Percentiles rank a stretch among this genome's conserved stretches.
These are phyloP conservation scores for Morus bassanus DNA, from an alignment of 2,797 vertebrate genomes.

Conservation along the genomic window DNA sequence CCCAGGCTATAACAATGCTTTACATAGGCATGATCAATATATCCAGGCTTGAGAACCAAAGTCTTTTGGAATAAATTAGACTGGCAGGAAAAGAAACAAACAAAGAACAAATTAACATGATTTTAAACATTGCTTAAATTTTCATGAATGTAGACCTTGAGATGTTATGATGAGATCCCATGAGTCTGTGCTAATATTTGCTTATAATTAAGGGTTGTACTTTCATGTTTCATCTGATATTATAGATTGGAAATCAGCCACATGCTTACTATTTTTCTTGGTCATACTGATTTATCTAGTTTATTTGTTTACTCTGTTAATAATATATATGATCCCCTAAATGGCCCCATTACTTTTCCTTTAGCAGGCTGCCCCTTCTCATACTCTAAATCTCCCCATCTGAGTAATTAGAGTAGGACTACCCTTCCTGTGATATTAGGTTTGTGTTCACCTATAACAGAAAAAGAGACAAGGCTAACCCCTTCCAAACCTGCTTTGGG, in stretches of 20 bases:
- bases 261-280: conserved; percentile 61
- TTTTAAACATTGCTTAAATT: conserved; percentile 84
- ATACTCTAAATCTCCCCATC: neutral
- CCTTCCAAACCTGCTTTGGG: neutral
- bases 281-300: conserved; percentile 42
- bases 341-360: conserved; percentile 8
- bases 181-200: conserved; percentile 79
- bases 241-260: conserved; percentile 75
- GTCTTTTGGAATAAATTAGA: conserved; percentile 82
- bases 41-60: conserved; percentile 77
- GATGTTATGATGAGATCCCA: conserved; percentile 81
- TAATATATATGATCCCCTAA: conserved; percentile 42
- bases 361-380: conserved; percentile 3
- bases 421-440: neutral
- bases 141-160: conserved; percentile 84
- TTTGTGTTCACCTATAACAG: neutral
- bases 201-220: conserved; percentile 79
- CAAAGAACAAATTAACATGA: conserved; percentile 85
- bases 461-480: neutral
- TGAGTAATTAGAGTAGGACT: conserved; percentile 8
- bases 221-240: conserved; percentile 80
- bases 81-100: conserved; percentile 79
- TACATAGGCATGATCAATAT: conserved; percentile 75
- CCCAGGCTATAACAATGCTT: conserved; percentile 77
- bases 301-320: conserved; percentile 54